phyloP scores from a whole-genome alignment of 2,113 vertebrate species.

The Lycocorax pyrrhopterus region DNA sequence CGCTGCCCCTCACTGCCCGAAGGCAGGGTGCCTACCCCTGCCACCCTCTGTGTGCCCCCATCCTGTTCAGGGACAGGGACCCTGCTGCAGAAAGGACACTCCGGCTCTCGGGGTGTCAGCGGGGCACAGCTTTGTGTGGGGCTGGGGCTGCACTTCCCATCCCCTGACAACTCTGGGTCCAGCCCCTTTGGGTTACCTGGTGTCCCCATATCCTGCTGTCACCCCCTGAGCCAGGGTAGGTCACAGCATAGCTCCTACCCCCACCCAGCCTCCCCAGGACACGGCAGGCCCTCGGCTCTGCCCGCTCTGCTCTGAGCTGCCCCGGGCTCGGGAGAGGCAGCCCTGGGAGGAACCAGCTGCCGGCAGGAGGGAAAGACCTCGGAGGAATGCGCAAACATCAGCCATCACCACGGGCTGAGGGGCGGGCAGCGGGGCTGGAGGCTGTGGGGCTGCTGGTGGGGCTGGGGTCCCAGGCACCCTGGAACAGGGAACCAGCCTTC shows the following conservation, averaged over 20 bases:
- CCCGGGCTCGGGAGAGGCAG: background rate
- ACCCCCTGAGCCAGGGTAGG: background rate
- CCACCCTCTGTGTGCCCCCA: accelerated
- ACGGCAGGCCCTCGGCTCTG: background rate
- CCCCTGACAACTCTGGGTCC: background rate
- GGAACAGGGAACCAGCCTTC: background rate
- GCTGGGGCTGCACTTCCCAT: background rate
- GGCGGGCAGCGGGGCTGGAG: background rate
- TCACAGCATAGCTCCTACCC: background rate
- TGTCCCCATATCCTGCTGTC: background rate
- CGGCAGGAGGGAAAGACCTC: background rate
- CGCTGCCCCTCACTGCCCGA: background rate
- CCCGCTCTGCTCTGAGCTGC: background rate
- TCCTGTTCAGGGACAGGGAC: background rate
- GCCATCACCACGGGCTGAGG: background rate
- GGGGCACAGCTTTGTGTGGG: background rate
- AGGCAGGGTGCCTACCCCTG: background rate
- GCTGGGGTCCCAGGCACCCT: background rate
- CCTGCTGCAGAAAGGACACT: background rate
- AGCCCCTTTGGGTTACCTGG: no score
- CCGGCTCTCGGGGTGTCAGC: accelerated
- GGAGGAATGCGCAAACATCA: background rate
- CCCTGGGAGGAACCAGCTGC: background rate
- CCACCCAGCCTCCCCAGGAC: background rate
- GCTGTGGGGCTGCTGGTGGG: background rate